Percentiles rank a stretch among this genome's conserved stretches.
Evolutionary conservation across 2,888 invertebrate species (phyloP).

Genomic region (Himalopsyche anomala): DNA sequence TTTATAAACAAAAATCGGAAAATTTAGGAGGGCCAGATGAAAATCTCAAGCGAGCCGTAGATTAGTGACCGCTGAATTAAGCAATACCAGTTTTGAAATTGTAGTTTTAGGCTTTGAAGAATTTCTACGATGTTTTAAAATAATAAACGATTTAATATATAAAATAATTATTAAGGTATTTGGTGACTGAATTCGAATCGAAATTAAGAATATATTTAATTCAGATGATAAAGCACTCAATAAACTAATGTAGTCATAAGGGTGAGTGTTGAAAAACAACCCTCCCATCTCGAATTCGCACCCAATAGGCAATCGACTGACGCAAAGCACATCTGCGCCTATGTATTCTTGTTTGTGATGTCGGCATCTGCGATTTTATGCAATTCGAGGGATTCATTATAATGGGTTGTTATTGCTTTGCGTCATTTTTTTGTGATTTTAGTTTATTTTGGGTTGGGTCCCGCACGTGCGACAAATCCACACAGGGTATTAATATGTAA

Average conservation of each 20-base stretch:
- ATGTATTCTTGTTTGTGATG: neutral
- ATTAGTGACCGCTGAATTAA: no score
- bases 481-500: neutral
- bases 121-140: no score
- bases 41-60: no score
- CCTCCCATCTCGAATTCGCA: slow-evolving; percentile 11
- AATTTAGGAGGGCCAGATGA: no score
- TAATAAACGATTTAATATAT: no score
- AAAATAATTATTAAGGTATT: no score
- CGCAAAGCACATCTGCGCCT: slow-evolving; percentile 1
- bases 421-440: neutral
- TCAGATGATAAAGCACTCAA: slow-evolving; percentile 10
- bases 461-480: slow-evolving; percentile 24
- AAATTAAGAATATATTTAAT: neutral
- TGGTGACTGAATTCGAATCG: no score
- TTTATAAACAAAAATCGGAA: no score
- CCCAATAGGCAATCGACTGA: slow-evolving; percentile 6
- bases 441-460: neutral
- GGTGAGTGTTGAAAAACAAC: slow-evolving; percentile 11
- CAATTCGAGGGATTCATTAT: slow-evolving; percentile 8
- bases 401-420: neutral
- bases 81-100: no score
- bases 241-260: neutral
- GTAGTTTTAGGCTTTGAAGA: no score
- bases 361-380: slow-evolving; percentile 35